Conservation (phyloP, 2,888 invertebrate genomes). For the Noctua pronuba region DNA sequence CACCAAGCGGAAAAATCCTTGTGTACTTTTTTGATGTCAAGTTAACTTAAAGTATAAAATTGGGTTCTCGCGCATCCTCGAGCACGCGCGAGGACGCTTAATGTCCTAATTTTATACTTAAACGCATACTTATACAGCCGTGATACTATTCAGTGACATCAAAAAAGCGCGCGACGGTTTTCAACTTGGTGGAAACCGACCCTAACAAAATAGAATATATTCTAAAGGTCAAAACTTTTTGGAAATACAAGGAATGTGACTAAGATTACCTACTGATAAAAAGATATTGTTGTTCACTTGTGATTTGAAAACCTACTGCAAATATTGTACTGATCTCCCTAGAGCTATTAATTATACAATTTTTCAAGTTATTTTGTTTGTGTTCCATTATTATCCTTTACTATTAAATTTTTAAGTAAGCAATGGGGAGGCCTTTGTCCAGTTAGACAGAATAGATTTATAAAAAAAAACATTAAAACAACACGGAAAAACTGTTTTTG, state of each 20-base stretch:
- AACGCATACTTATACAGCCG: neutral
- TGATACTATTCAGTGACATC: neutral
- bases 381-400: constrained; percentile 45
- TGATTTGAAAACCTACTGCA: constrained; percentile 61
- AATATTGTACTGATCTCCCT: constrained; percentile 76
- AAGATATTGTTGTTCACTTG: constrained; percentile 30
- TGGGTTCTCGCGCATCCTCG: neutral
- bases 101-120: neutral
- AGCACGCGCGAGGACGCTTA: neutral
- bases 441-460: neutral
- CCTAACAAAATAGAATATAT: neutral
- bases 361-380: constrained; percentile 73
- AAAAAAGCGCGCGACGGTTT: neutral
- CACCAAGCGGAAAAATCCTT: neutral
- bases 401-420: neutral
- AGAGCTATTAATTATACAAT: constrained; percentile 77
- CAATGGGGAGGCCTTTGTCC: neutral
- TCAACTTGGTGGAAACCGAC: neutral
- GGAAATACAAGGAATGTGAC: constrained; percentile 20
- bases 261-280: constrained; percentile 29
- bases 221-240: constrained; percentile 10
- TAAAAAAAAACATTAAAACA: neutral
- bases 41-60: neutral
- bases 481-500: neutral
- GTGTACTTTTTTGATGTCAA: neutral